These are phyloP conservation scores for Rhopalosiphum padi DNA, from an alignment of 1,140 invertebrate genomes.

Conservation along the genomic window DNA sequence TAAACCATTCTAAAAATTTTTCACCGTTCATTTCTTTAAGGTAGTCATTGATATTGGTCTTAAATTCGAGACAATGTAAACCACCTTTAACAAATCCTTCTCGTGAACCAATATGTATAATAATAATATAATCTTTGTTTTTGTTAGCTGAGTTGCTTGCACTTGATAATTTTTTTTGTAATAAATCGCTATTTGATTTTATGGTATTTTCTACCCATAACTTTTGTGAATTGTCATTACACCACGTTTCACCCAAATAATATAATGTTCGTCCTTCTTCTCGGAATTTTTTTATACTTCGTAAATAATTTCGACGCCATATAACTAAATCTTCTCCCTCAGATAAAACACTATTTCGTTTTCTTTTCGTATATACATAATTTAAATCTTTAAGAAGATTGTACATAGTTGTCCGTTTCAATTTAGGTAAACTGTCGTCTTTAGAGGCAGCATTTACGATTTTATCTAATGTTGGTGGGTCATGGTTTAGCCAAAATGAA, in stretches of 20 bases:
- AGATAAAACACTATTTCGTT: not conserved
- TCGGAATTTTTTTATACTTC: not conserved
- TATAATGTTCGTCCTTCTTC: constrained; percentile 6
- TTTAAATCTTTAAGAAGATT: constrained; percentile 14
- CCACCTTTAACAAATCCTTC: not conserved
- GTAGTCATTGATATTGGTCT: not conserved
- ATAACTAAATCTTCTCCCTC: not conserved
- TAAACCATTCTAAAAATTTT: not conserved
- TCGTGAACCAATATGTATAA: not conserved
- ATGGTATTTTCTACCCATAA: not conserved
- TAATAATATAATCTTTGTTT: not conserved
- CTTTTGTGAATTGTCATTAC: not conserved
- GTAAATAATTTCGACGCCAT: constrained; percentile 1
- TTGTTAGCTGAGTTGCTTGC: not conserved
- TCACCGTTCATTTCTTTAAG: not conserved
- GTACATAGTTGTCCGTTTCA: not conserved
- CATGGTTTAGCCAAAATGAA: not conserved
- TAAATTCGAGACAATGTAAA: not conserved
- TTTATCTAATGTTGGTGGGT: not conserved
- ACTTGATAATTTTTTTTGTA: not conserved
- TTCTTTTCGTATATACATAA: not conserved
- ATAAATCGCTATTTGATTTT: not conserved
- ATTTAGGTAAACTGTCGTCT: not conserved
- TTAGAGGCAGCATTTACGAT: not conserved
- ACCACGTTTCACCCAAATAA: not conserved